Conservation (phyloP, 2,113 vertebrate genomes). For the Columba livia region DNA sequence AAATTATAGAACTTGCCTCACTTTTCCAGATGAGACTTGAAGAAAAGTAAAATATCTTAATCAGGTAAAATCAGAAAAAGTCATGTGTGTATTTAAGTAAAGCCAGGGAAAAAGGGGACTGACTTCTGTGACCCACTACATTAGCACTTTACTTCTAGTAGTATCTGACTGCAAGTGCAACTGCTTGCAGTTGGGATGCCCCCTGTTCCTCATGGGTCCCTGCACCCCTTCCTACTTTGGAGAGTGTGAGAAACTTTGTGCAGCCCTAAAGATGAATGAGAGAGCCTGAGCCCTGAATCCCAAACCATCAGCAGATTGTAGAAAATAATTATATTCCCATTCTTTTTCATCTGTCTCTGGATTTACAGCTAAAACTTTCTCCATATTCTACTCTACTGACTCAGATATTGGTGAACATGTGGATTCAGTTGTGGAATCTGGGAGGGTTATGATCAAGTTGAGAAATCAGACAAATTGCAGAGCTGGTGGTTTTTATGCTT, state of each 20-base stretch:
- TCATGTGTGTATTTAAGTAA: not conserved
- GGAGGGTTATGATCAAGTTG: not conserved
- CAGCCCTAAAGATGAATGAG: not conserved
- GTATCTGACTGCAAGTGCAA: not conserved
- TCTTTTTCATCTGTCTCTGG: not conserved
- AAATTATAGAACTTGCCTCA: not conserved
- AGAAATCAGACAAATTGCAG: not conserved
- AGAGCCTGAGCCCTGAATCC: not conserved
- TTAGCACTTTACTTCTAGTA: not conserved
- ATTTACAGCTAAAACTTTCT: not conserved
- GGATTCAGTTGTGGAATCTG: not conserved
- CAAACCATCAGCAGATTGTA: not conserved
- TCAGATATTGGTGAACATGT: not conserved
- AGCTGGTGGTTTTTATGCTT: not conserved
- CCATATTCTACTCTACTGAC: not conserved
- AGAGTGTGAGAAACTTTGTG: not conserved
- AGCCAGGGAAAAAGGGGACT: accelerated
- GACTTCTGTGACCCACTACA: not conserved
- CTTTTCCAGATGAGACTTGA: not conserved
- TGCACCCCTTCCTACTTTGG: not conserved
- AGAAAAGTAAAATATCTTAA: not conserved
- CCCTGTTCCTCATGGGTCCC: accelerated
- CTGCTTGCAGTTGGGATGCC: not conserved
- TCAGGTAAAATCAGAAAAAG: not conserved
- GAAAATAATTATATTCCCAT: not conserved